phyloP scores from a whole-genome alignment of 2,888 invertebrate genomes.

The Anthoptus insignis region DNA sequence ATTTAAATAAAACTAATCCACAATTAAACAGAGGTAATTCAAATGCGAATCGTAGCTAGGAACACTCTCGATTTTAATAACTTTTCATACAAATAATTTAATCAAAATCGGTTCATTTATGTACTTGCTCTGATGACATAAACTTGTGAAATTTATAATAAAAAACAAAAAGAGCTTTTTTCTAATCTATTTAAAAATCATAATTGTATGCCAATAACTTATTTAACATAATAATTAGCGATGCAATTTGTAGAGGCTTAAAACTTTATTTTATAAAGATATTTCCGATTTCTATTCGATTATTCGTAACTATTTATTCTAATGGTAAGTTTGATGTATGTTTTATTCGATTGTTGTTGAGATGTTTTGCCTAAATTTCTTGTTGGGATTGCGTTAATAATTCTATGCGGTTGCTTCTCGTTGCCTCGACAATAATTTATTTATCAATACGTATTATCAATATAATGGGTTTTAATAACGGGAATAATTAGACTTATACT shows the following conservation, averaged over 20 bases:
- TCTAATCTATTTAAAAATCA: too few relatives aligned
- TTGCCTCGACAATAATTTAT: constrained; percentile 64
- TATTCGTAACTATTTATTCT: constrained; percentile 8
- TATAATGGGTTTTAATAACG: constrained; percentile 9
- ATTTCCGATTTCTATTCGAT: constrained; percentile 7
- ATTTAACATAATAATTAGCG: too few relatives aligned
- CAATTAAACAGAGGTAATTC: too few relatives aligned
- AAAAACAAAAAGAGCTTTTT: too few relatives aligned
- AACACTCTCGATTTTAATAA: too few relatives aligned
- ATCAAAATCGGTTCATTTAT: too few relatives aligned
- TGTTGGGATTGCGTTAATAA: constrained; percentile 34
- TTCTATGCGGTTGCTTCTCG: constrained; percentile 49
- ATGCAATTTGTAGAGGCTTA: too few relatives aligned
- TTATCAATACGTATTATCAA: constrained; percentile 52
- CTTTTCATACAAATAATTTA: too few relatives aligned
- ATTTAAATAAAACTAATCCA: neutral
- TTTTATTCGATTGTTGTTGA: constrained; percentile 18
- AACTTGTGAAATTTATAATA: too few relatives aligned
- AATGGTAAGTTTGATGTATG: neutral
- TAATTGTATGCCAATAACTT: too few relatives aligned
- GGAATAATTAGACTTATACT: constrained; percentile 18
- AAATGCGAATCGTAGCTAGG: too few relatives aligned
- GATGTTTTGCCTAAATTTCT: constrained; percentile 40
- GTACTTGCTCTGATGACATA: too few relatives aligned
- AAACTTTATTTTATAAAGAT: constrained; percentile 6